Conservation (phyloP, 2,797 vertebrate genomes). For the Cynopterus sphinx region DNA sequence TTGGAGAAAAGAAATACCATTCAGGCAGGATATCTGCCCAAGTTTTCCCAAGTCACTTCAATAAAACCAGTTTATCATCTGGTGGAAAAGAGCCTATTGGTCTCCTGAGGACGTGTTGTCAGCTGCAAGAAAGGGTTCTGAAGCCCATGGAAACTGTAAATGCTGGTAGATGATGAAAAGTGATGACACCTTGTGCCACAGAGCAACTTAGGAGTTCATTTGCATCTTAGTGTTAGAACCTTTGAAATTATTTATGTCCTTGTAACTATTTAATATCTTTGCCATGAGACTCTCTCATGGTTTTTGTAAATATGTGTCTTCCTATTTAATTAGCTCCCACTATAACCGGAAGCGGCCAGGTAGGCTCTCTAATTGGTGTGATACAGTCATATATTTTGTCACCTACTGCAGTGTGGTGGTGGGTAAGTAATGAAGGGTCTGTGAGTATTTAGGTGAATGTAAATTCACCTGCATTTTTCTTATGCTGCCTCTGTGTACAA, state of each 20-base stretch:
- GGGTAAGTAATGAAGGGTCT: background rate
- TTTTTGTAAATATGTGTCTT: conserved; percentile 55
- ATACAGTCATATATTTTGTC: background rate
- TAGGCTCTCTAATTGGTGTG: background rate
- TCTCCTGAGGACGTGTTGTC: background rate
- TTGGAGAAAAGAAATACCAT: conserved; percentile 9
- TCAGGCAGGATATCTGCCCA: background rate
- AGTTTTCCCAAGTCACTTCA: conserved; percentile 26
- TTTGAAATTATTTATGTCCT: conserved; percentile 69
- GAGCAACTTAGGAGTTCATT: background rate
- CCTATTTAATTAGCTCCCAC: conserved; percentile 51
- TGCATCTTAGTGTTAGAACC: conserved; percentile 34
- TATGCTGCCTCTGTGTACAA: background rate
- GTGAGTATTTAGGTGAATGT: background rate
- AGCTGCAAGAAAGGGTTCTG: background rate
- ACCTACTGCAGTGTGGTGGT: rapidly evolving
- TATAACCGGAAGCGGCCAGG: background rate
- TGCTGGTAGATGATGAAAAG: background rate
- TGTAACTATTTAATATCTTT: conserved; percentile 68
- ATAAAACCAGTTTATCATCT: conserved; percentile 4
- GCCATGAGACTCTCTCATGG: background rate
- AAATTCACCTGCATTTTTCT: background rate
- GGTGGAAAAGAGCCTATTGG: background rate
- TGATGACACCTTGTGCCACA: background rate
- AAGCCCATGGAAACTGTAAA: background rate